Evolutionary conservation across 2,113 vertebrate species (phyloP).

Genomic region (Hyaena hyaena): DNA sequence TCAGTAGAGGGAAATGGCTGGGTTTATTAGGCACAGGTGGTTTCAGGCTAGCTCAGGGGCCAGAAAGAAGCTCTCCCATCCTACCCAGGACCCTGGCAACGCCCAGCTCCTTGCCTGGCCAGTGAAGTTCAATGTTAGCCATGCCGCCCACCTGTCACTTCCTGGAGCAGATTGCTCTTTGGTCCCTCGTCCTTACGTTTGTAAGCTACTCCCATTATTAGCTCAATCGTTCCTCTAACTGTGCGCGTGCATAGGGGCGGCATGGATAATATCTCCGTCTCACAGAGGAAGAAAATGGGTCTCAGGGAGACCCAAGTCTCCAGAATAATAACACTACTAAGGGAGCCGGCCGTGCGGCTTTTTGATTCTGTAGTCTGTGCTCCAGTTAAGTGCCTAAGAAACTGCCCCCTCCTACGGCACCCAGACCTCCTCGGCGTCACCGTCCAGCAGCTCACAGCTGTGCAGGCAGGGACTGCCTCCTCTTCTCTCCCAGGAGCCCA

Average conservation of each 20-base stretch:
- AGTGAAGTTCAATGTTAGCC: neutral
- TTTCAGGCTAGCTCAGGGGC: neutral
- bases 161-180: neutral
- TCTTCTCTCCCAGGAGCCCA: neutral
- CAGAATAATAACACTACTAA: neutral
- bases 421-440: neutral
- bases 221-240: neutral
- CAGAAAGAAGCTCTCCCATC: neutral
- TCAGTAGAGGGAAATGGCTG: neutral
- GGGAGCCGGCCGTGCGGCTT: neutral
- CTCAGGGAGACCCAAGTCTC: neutral
- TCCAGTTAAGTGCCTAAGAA: neutral
- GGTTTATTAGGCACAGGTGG: neutral
- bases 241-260: neutral
- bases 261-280: neutral
- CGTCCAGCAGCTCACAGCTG: neutral
- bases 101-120: neutral
- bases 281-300: neutral
- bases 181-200: neutral
- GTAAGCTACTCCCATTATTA: neutral
- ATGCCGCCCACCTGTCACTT: neutral
- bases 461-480: neutral
- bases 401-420: neutral
- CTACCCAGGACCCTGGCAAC: neutral
- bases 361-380: neutral